These are phyloP conservation scores for Zaprionus inermis DNA, from an alignment of 1,140 invertebrate species.

Conservation along the genomic window DNA sequence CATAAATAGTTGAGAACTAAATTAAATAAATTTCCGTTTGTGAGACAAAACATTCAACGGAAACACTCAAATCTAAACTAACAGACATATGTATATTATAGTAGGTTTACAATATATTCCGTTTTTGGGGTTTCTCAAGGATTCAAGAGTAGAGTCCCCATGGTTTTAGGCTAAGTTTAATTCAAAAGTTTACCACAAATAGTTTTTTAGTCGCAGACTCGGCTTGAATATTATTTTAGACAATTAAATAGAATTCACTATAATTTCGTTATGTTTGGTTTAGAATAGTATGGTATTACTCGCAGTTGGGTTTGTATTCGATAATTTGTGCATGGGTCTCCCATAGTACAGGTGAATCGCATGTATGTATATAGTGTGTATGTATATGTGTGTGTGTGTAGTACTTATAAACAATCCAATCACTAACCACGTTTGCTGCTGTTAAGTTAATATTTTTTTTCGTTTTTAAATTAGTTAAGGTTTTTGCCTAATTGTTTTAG, in stretches of 20 bases:
- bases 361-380: not conserved
- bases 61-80: conserved; percentile 43
- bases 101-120: not conserved
- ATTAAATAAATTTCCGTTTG: conserved; percentile 15
- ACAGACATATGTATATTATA: not conserved
- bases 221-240: conserved; percentile 39
- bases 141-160: conserved; percentile 7
- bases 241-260: conserved; percentile 38
- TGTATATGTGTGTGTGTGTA: not conserved
- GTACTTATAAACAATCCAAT: conserved; percentile 78
- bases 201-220: conserved; percentile 21
- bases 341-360: conserved; percentile 42
- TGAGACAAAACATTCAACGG: conserved; percentile 19
- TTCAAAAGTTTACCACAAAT: conserved; percentile 57
- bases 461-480: conserved; percentile 38
- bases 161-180: conserved; percentile 24
- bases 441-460: conserved; percentile 52
- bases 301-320: conserved; percentile 20
- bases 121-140: conserved; percentile 1
- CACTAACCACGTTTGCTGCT: conserved; percentile 81
- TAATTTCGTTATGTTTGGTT: conserved; percentile 19
- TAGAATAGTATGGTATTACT: conserved; percentile 20
- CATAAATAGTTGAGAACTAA: conserved; percentile 20
- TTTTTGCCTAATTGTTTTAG: not conserved
- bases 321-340: conserved; percentile 47